Conservation (phyloP, 2,797 vertebrate species). For the Sebastes trivittatus region DNA sequence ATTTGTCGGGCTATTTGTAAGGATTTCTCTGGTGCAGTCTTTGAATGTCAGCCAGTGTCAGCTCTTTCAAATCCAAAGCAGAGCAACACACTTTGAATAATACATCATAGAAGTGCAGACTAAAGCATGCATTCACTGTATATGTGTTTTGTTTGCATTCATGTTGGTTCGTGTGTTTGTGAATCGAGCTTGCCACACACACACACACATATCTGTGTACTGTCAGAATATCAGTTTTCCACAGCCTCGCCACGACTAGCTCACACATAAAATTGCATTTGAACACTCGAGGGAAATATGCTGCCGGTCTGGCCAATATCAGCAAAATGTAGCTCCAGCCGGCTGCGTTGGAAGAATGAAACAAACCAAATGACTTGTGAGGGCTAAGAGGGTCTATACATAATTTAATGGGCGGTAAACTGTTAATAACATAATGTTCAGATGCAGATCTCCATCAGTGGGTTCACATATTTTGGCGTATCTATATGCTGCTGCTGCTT, state of each 20-base stretch:
- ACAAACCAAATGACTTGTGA: conserved; percentile 67
- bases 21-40: conserved; percentile 13
- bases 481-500: neutral
- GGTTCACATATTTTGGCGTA: neutral
- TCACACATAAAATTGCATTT: conserved; percentile 81
- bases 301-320: conserved; percentile 68
- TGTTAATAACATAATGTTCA: conserved; percentile 32
- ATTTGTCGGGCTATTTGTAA: conserved; percentile 17
- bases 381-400: conserved; percentile 36
- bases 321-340: conserved; percentile 54
- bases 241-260: conserved; percentile 46
- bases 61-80: conserved; percentile 39
- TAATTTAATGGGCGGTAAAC: conserved; percentile 39
- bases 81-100: conserved; percentile 62
- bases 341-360: conserved; percentile 58
- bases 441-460: conserved; percentile 14
- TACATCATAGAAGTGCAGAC: conserved; percentile 52
- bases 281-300: conserved; percentile 83
- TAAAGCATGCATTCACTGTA: conserved; percentile 28
- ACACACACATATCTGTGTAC: conserved; percentile 29
- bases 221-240: conserved; percentile 49
- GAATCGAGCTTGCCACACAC: conserved; percentile 4
- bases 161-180: conserved; percentile 6
- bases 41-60: conserved; percentile 25
- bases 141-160: conserved; percentile 41